Percentiles rank a stretch among this genome's conserved stretches.
These are phyloP conservation scores for Poecilia wingei DNA, from an alignment of 2,797 vertebrate genomes.

Conservation along the genomic window DNA sequence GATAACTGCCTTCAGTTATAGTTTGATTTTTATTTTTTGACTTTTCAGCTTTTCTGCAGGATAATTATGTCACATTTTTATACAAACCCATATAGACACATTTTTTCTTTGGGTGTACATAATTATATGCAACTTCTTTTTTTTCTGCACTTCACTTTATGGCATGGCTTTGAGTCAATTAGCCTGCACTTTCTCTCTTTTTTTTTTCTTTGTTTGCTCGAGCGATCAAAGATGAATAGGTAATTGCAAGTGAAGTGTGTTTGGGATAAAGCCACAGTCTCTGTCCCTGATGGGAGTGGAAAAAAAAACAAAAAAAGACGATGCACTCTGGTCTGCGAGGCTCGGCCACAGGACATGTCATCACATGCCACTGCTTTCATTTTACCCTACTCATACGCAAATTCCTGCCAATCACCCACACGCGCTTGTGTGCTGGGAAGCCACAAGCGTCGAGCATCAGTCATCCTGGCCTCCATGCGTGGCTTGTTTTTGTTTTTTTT, in stretches of 20 bases:
- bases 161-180: slow-evolving; percentile 56
- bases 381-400: slow-evolving; percentile 46
- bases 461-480: slow-evolving; percentile 63
- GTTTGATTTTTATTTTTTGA: slow-evolving; percentile 1
- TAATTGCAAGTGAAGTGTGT: slow-evolving; percentile 40
- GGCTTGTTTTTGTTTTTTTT: slow-evolving; percentile 37
- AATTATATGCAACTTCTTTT: slow-evolving; percentile 59
- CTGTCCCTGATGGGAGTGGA: slow-evolving; percentile 34
- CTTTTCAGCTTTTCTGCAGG: slow-evolving; percentile 39
- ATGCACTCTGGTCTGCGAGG: slow-evolving; percentile 51
- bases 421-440: slow-evolving; percentile 47
- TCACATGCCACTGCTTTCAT: slow-evolving; percentile 58
- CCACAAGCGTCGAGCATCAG: slow-evolving; percentile 63
- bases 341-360: slow-evolving; percentile 64
- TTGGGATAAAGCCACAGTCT: slow-evolving; percentile 51
- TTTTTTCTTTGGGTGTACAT: slow-evolving; percentile 37
- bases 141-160: slow-evolving; percentile 45
- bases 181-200: slow-evolving; percentile 44
- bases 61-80: slow-evolving; percentile 39
- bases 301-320: slow-evolving; percentile 17
- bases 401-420: slow-evolving; percentile 71
- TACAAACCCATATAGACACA: slow-evolving; percentile 36
- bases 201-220: slow-evolving; percentile 18
- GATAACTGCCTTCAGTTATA: neutral
- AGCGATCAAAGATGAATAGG: slow-evolving; percentile 65